Evolutionary conservation across 2,888 invertebrate species (phyloP).

Genomic region (Acleris laterana): DNA sequence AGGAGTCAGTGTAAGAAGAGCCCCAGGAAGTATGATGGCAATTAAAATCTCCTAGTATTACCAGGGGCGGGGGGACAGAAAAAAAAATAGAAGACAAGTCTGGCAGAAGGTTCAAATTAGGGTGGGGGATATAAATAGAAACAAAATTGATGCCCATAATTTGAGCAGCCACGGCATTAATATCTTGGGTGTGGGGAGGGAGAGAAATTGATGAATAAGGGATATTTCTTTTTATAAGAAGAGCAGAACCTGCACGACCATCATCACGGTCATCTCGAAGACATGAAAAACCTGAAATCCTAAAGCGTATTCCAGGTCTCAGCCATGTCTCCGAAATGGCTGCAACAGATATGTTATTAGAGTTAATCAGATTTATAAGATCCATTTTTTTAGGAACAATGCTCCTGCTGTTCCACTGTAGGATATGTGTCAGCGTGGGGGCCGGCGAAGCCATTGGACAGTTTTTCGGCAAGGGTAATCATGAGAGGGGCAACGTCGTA

Average conservation of each 20-base stretch:
- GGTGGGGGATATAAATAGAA: neutral
- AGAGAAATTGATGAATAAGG: no score
- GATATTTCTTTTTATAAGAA: no score
- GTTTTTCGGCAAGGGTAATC: neutral
- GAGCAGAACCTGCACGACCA: no score
- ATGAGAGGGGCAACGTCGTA: neutral
- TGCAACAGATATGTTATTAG: neutral
- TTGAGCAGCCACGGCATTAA: neutral
- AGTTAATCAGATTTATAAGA: neutral
- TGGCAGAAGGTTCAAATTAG: neutral
- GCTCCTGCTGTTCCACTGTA: neutral
- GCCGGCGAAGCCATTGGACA: neutral
- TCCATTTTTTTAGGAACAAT: neutral
- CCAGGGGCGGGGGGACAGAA: neutral
- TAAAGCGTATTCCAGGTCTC: constrained; percentile 7
- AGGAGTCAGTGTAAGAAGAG: neutral
- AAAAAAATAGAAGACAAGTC: neutral
- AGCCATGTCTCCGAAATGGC: neutral
- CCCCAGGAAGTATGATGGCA: constrained; percentile 4
- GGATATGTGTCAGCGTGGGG: neutral
- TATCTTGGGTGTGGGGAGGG: no score
- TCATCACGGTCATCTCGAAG: constrained; percentile 5
- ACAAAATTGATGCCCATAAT: neutral
- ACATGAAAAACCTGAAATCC: neutral
- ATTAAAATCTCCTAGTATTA: neutral